Conservation (phyloP, 2,888 invertebrate genomes). For the Lomographa bimaculata region DNA sequence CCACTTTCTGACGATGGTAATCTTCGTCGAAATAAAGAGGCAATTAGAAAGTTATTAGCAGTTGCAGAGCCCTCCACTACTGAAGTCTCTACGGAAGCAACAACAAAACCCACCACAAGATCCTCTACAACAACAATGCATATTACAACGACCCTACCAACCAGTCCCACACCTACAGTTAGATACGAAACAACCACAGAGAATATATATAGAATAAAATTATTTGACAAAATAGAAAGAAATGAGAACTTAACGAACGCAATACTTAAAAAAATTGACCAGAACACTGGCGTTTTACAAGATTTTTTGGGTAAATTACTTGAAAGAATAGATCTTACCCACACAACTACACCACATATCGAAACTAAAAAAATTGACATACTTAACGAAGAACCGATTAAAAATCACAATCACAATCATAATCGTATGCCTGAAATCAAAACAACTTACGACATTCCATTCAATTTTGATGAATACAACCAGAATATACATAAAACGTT, state of each 20-base stretch:
- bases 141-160: too few species aligned
- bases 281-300: conserved; percentile 60
- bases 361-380: not conserved
- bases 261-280: conserved; percentile 63
- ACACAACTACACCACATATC: not conserved
- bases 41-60: not conserved
- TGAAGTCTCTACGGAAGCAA: not conserved
- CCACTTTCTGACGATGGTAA: conserved; percentile 32
- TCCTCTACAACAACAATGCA: conserved; percentile 15
- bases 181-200: conserved; percentile 21
- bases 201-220: conserved; percentile 27
- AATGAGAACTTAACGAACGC: conserved; percentile 60
- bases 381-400: too few species aligned
- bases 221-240: conserved; percentile 47
- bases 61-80: not conserved
- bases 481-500: conserved; percentile 20
- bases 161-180: too few species aligned
- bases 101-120: conserved; percentile 26
- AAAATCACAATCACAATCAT: too few species aligned
- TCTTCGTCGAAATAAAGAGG: conserved; percentile 1
- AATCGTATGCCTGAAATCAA: too few species aligned
- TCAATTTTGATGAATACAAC: conserved; percentile 14
- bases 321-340: conserved; percentile 36
- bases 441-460: conserved; percentile 2
- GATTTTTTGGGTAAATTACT: conserved; percentile 54